These are phyloP conservation scores for Fulica atra DNA, from an alignment of 2,113 vertebrate genomes.

Conservation along the genomic window DNA sequence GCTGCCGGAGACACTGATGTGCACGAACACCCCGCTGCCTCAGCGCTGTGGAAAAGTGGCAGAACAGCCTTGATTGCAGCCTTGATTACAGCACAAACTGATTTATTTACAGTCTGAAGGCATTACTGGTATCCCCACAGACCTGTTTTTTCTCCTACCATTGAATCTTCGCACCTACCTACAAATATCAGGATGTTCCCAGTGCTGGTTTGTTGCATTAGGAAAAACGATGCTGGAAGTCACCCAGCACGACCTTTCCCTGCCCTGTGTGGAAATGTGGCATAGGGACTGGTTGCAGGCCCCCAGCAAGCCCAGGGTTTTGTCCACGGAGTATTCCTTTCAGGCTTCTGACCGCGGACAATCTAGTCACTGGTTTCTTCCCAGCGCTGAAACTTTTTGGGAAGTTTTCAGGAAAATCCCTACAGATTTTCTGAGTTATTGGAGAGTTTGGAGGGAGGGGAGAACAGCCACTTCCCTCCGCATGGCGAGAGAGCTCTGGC, in stretches of 20 bases:
- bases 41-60: neutral
- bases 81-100: neutral
- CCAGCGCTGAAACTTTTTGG: neutral
- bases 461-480: neutral
- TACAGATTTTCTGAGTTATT: neutral
- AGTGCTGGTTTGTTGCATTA: neutral
- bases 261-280: neutral
- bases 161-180: neutral
- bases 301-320: rapidly evolving
- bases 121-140: rapidly evolving
- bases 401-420: slow-evolving; percentile 65
- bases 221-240: neutral
- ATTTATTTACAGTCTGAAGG: neutral
- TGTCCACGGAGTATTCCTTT: neutral
- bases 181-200: neutral
- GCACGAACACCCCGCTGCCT: neutral
- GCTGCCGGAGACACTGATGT: neutral
- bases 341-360: neutral
- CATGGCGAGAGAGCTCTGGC: rapidly evolving
- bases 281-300: neutral
- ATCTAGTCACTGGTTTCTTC: neutral
- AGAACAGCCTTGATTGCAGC: neutral
- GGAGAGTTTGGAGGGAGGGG: neutral
- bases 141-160: neutral
- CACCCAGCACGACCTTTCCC: neutral